Evolutionary conservation across 64 coral and sea anemone genomes (phyloP), one percentile per base, ranked within the genome.

Genomic region (Montipora cactus): DNA sequence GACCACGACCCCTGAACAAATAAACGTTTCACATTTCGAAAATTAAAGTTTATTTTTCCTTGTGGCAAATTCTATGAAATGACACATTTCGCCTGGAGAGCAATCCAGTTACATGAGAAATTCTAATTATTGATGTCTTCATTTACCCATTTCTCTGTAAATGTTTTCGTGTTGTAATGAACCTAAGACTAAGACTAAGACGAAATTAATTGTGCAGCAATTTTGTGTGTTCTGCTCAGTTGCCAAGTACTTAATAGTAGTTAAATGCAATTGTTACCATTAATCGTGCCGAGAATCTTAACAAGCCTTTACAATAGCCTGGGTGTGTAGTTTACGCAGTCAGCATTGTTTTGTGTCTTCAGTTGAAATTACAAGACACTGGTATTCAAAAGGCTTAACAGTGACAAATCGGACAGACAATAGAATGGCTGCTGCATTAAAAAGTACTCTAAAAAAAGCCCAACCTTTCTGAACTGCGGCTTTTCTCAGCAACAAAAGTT

Each of bases 1-100:
- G 47, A 70, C 10, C 25, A 49, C 5, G 82, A 46, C 62, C 64
- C 19, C 82, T 85, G 82, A 85, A 49, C 45, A 85, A 85, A 85
- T 67, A 85, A 49, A 4, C 16, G 7, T 85, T 71, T 46, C 62
- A 49, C 82, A 48, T 85, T 85, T 85, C 66, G 45, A 71, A 83
- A 83, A 69, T 71, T 85, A 85, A 85, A 85, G 82, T 85, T 85
- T 71, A 64, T 69, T 85, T 70, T 85, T 71, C 82, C 62, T 70
- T 49, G 66, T 70, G 47, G 82, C 25, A 70, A 49, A 85, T 47
- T 85, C 15, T 20, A 49, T n/a, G 45, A 71, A 21, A 8, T 85
- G 82, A 70, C 82, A 71, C 64, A n/a, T 71, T 71, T 85, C 49
- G 8, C 9, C 66, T 50, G n/a, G 64, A 47, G 44, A 70, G 70